A percentile compares a stretch with the other conserved stretches of the same genome.
These are phyloP conservation scores for Brachionus koreanus DNA, from an alignment of 1,140 invertebrate species.

Conservation along the genomic window DNA sequence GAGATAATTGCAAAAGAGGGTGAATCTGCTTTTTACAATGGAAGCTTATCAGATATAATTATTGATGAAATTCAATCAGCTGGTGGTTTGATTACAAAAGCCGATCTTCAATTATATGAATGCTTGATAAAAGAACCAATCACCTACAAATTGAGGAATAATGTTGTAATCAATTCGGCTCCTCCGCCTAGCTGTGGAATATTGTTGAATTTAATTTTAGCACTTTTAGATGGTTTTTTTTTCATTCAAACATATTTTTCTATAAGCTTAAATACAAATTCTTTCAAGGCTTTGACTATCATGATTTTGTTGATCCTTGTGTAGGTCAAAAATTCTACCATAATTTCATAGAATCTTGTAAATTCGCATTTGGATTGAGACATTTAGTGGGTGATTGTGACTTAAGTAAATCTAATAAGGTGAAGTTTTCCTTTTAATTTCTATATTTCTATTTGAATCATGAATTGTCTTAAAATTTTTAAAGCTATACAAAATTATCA, in stretches of 20 bases:
- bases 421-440: not conserved
- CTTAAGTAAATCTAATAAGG: constrained; percentile 37
- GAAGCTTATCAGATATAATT: constrained; percentile 65
- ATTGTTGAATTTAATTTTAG: constrained; percentile 75
- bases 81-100: constrained; percentile 50
- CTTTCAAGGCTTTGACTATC: constrained; percentile 45
- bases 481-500: constrained; percentile 16
- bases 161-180: constrained; percentile 67
- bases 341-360: constrained; percentile 81
- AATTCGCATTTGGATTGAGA: constrained; percentile 81
- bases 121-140: constrained; percentile 58
- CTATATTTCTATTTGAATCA: constrained; percentile 47
- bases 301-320: not conserved
- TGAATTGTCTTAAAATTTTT: not conserved
- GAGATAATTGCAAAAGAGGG: constrained; percentile 66
- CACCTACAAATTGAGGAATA: constrained; percentile 61
- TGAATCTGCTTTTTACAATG: constrained; percentile 68
- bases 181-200: constrained; percentile 75
- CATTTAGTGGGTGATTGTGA: constrained; percentile 75
- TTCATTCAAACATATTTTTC: not conserved
- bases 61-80: constrained; percentile 66
- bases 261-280: not conserved
- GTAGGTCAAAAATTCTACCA: constrained; percentile 66
- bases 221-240: constrained; percentile 66
- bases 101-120: constrained; percentile 51